Percentiles rank a stretch among this genome's conserved stretches.
Evolutionary conservation across 2,113 vertebrate species (phyloP).

Genomic region (Paramormyrops kingsleyae): DNA sequence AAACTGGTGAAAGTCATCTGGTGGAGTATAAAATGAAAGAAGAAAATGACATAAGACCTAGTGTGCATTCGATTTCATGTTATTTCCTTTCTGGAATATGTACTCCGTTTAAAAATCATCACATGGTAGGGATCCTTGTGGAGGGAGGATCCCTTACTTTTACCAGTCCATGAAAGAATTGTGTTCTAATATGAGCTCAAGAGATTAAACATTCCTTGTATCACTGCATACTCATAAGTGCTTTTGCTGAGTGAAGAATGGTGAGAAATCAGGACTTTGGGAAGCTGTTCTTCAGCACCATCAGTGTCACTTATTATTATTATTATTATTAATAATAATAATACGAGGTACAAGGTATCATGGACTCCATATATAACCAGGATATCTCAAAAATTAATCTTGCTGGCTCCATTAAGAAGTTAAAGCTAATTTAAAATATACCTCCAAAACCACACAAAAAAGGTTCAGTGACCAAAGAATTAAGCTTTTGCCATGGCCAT

Average conservation of each 20-base stretch:
- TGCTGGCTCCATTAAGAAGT: neutral
- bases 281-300: neutral
- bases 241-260: neutral
- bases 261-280: neutral
- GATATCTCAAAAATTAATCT: neutral
- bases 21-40: slow-evolving; percentile 32
- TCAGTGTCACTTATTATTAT: neutral
- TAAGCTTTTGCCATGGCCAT: neutral
- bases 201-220: neutral
- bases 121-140: neutral
- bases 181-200: neutral
- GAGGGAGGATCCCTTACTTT: neutral
- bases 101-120: neutral
- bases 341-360: neutral
- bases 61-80: slow-evolving; percentile 45
- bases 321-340: too few relatives aligned
- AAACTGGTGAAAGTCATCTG: slow-evolving; percentile 41
- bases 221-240: neutral
- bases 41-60: slow-evolving; percentile 53
- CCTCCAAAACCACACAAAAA: neutral
- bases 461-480: neutral
- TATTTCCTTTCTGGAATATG: slow-evolving; percentile 3
- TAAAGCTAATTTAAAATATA: neutral
- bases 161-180: neutral
- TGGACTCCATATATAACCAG: too few relatives aligned